Percentiles rank a stretch among this genome's conserved stretches.
Evolutionary conservation across 1,140 invertebrate species (phyloP).

Genomic region (Musca domestica): DNA sequence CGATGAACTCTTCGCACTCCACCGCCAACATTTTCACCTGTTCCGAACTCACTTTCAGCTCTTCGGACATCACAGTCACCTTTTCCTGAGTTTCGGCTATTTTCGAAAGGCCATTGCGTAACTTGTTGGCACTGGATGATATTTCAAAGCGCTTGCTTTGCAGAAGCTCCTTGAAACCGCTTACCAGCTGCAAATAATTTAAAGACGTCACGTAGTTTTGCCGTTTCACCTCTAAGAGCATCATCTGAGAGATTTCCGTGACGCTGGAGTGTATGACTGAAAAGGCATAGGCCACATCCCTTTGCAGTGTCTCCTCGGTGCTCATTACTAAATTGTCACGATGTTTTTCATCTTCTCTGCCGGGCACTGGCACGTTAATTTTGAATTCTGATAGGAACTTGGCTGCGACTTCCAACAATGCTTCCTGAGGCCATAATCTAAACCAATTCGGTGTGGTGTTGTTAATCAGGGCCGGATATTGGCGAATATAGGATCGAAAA

Average conservation of each 20-base stretch:
- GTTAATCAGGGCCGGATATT: conserved; percentile 82
- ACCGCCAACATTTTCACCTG: conserved; percentile 56
- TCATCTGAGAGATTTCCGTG: conserved; percentile 64
- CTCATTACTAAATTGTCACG: conserved; percentile 57
- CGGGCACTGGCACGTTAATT: conserved; percentile 65
- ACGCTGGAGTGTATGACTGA: conserved; percentile 77
- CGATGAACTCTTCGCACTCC: conserved; percentile 61
- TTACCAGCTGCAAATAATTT: conserved; percentile 79
- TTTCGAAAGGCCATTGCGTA: conserved; percentile 73
- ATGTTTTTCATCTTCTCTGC: conserved; percentile 53
- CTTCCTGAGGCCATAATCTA: conserved; percentile 80
- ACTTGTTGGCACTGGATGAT: conserved; percentile 68
- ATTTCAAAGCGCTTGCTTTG: conserved; percentile 68
- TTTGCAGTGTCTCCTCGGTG: conserved; percentile 62
- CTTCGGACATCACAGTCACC: conserved; percentile 75
- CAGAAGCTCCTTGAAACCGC: conserved; percentile 79
- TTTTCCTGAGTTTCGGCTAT: conserved; percentile 74
- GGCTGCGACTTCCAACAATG: conserved; percentile 78
- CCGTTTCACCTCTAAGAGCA: conserved; percentile 74
- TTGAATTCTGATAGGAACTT: conserved; percentile 69
- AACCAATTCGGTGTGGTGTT: conserved; percentile 88
- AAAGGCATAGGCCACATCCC: conserved; percentile 69
- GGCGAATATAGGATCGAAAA: conserved; percentile 74
- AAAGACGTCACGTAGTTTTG: conserved; percentile 83
- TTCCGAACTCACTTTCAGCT: conserved; percentile 73